Base-by-base conservation (phyloP, 2,797 vertebrate species). In the Betta splendens region DNA sequence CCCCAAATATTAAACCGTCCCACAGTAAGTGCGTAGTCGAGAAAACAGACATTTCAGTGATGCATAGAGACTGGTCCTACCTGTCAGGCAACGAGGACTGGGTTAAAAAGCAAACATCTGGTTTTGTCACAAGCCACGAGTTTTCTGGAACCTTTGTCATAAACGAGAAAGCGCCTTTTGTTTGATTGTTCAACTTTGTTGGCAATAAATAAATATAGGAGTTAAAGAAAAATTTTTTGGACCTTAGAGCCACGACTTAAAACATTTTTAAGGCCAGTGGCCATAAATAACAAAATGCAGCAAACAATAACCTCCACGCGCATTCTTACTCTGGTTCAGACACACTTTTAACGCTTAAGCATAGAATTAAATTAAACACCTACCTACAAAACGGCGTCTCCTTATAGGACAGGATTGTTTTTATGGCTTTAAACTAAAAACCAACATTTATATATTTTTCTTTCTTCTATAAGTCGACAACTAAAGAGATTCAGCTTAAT, bases 331-430 rank as follows among this genome's bases (percentile, higher is more conserved):
- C 15, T 17, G 7, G 15, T 17, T 35, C 23, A 35, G 57, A 36
- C 8, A 47, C 17, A 36, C 45, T 43, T 32, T 42, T 9, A 53
- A 37, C 8, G 15, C 69, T 67, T 48, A 77, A 79, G 80, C 40
- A 68, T 36, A 65, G 46, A 25, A 65, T 45, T 72, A 72, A 69
- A 83, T 56, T 69, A 68, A 84, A 72, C 64, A 89, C 87, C 81
- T 91, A 90, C 87, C 87, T 86, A 89, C 43, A 56, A 79, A 83
- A 63, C 46, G 68, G 65, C 54, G 63, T 70, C 76, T 75, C 57
- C 87, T 54, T 32, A 48, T 9, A 58, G 53, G 44, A 31, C 60
- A 74, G 36, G 47, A 59, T 70, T 75, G 69, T 54, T 76, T 65
- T 58, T 46, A 33, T n/a, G 61, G 39, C 17, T 21, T 23, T 29